Percentiles rank a stretch among this genome's conserved stretches.
Conservation (phyloP, 2,113 vertebrate species). For the Cariama cristata region DNA sequence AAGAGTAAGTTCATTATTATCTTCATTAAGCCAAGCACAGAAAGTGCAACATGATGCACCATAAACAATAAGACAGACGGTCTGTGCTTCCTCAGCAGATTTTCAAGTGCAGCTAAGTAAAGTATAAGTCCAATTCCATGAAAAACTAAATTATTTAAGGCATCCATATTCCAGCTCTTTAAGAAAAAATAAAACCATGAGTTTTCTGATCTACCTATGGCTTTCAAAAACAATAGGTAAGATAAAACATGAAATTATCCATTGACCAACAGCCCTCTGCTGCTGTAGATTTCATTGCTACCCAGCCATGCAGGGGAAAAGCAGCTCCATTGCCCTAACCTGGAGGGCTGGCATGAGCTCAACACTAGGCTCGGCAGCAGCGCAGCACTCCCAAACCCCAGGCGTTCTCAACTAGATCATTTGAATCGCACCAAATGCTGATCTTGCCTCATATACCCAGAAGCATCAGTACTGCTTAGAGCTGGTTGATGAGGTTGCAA, state of each 20-base stretch:
- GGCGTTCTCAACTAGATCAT: background rate
- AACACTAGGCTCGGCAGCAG: background rate
- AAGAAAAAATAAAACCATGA: background rate
- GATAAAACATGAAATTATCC: background rate
- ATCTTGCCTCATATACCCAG: background rate
- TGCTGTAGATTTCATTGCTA: background rate
- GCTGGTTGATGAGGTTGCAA: constrained; percentile 2
- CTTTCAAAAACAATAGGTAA: background rate
- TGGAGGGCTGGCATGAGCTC: background rate
- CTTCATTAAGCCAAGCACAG: background rate
- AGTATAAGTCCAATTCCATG: background rate
- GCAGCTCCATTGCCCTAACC: background rate
- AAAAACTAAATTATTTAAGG: background rate
- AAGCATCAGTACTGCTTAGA: background rate
- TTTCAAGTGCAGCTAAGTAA: background rate
- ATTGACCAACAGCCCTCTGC: background rate
- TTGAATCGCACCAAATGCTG: background rate
- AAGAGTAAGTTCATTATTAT: background rate
- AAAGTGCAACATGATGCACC: background rate
- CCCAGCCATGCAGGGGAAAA: background rate
- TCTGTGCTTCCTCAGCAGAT: background rate
- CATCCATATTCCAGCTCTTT: background rate
- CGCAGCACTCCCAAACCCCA: background rate
- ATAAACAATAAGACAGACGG: background rate
- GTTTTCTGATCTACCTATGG: background rate